phyloP scores from a whole-genome alignment of 2,797 vertebrate genomes.

The Neosilurus mollespiculum region DNA sequence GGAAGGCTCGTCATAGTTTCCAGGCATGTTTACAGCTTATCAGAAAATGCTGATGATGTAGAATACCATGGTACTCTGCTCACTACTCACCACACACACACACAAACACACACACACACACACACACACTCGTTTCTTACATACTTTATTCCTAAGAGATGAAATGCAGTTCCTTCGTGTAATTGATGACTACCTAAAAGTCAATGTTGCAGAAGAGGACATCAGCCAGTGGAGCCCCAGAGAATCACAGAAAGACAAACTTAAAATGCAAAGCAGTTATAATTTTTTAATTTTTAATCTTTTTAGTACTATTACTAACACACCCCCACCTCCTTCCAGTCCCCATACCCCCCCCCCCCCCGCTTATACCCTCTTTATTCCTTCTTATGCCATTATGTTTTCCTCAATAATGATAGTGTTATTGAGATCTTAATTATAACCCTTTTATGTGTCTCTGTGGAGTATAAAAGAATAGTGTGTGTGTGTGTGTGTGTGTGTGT shows the following conservation, averaged over 20 bases:
- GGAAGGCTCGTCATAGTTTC: constrained; percentile 14
- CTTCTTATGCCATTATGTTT: not conserved
- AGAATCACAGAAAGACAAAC: not conserved
- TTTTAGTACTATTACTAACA: constrained; percentile 31
- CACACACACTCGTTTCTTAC: not conserved
- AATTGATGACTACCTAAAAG: constrained; percentile 24
- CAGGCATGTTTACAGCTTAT: constrained; percentile 23
- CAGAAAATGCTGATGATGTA: constrained; percentile 16
- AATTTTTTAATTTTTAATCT: constrained; percentile 15
- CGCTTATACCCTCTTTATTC: not conserved
- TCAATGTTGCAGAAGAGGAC: constrained; percentile 4
- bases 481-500: constrained; percentile 29
- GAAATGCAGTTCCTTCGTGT: constrained; percentile 24
- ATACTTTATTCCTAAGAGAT: constrained; percentile 13
- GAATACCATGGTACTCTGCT: not conserved
- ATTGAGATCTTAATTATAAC: constrained; percentile 36
- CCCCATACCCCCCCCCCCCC: no score
- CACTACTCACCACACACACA: not conserved
- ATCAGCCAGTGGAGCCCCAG: not conserved
- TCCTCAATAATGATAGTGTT: constrained; percentile 34
- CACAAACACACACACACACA: not conserved
- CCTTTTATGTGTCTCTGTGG: constrained; percentile 10
- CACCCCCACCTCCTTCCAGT: not conserved
- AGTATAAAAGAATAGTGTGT: not conserved
- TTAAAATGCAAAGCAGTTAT: constrained; percentile 16